phyloP scores from a whole-genome alignment of 2,888 invertebrate species.

The Athalia rosae region DNA sequence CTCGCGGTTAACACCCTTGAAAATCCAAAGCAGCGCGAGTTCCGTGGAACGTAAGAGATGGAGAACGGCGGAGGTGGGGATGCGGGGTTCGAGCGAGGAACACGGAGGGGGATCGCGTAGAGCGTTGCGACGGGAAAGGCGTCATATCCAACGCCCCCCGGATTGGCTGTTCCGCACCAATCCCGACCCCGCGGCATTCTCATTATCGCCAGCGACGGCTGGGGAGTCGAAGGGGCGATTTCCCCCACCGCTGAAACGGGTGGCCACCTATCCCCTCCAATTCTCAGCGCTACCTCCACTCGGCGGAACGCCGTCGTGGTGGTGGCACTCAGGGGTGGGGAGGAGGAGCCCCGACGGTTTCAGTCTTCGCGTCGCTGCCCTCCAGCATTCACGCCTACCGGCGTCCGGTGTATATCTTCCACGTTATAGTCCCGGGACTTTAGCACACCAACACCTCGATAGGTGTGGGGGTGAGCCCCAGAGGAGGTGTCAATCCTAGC shows the following conservation, averaged over 20 bases:
- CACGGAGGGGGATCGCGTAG: slow-evolving; percentile 46
- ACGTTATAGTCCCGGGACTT: slow-evolving; percentile 62
- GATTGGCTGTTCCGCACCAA: slow-evolving; percentile 74
- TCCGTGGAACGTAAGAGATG: slow-evolving; percentile 46
- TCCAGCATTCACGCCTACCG: slow-evolving; percentile 73
- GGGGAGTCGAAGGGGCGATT: slow-evolving; percentile 67
- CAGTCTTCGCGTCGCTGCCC: slow-evolving; percentile 72
- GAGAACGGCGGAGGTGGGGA: slow-evolving; percentile 50
- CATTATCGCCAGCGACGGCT: slow-evolving; percentile 70
- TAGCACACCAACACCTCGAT: slow-evolving; percentile 71
- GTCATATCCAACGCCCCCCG: slow-evolving; percentile 73
- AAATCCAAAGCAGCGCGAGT: slow-evolving; percentile 35
- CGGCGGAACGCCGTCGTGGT: slow-evolving; percentile 30
- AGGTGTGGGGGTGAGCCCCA: slow-evolving; percentile 72
- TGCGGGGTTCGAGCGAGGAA: slow-evolving; percentile 49
- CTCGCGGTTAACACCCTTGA: slow-evolving; percentile 73
- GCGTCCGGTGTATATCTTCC: slow-evolving; percentile 66
- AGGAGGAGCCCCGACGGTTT: slow-evolving; percentile 66
- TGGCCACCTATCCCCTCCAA: background rate
- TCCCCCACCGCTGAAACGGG: slow-evolving; percentile 57
- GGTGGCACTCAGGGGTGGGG: slow-evolving; percentile 64
- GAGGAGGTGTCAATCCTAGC: slow-evolving; percentile 74
- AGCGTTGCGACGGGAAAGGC: slow-evolving; percentile 74
- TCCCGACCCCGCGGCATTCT: slow-evolving; percentile 67
- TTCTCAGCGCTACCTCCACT: slow-evolving; percentile 4